Evolutionary conservation across 2,113 vertebrate species (phyloP), one percentile per base, ranked within the genome.

Genomic region (Heliornis fulica): DNA sequence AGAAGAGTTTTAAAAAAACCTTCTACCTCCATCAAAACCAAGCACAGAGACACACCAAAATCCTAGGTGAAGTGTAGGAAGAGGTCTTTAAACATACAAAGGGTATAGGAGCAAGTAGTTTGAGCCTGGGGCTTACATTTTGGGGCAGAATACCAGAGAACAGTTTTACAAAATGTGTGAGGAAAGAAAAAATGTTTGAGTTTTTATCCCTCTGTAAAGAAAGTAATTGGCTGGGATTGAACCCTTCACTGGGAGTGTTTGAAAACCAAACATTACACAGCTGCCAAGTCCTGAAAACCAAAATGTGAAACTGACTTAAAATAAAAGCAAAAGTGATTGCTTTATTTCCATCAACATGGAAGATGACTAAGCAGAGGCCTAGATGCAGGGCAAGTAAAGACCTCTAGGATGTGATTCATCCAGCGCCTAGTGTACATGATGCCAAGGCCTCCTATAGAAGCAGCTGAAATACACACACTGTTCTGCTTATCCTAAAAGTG

Each of bases 241-340:
- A 83, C 60, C 80, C 54, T 90, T 93, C 71, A 59, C 79, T 60
- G 38, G 34, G 64, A 92, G 79, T 70, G 64, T 96, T 94, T 96
- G 92, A 92, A 96, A 93, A 94, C 56, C 88, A 97, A 96, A 95
- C 68, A 83, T 95, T 80, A 66, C 68, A 80, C 51, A 80, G 76
- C 90, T 97, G 93, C 85, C 87, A 92, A 94, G 29, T 48, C 75
- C 68, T 90, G 82, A 96, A 88, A 90, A 78, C 50, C 70, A 92
- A 93, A 96, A 90, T 51, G 79, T 91, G 92, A 90, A 95, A 77
- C 63, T 74, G 71, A 91, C 75, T 63, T 87, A 88, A 95, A 96
- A 87, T 48, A 94, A 96, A 96, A 96, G 93, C 82, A 88, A 90
- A 97, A 96, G 84, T 46, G 70, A 88, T 46, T 91, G 50, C 41